Percentiles rank a stretch among this genome's conserved stretches.
These are phyloP conservation scores for Enteromius radiatus DNA, from an alignment of 2,797 vertebrate genomes.

Conservation along the genomic window DNA sequence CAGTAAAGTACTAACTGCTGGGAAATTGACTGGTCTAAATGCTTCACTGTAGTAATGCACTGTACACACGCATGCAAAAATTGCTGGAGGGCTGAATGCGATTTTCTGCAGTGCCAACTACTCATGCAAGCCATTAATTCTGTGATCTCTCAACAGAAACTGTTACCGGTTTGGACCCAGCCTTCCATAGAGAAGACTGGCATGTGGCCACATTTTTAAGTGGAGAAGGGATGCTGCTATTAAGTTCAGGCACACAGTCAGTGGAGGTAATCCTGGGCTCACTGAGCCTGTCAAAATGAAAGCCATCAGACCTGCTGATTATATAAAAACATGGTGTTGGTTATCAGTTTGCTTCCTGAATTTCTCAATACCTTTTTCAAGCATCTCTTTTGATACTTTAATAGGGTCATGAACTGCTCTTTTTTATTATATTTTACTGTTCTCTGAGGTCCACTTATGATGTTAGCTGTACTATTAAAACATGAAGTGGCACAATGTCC, in stretches of 20 bases:
- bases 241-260: conserved; percentile 20
- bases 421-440: too few species aligned
- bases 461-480: too few species aligned
- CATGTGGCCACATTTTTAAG: conserved; percentile 13
- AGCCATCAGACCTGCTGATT: background rate
- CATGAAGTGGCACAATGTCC: too few species aligned
- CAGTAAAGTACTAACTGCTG: conserved; percentile 20
- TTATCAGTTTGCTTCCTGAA: conserved; percentile 10
- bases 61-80: background rate
- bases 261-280: conserved; percentile 18
- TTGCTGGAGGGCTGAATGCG: background rate
- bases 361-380: background rate
- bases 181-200: conserved; percentile 11
- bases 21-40: conserved; percentile 41
- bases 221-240: conserved; percentile 27
- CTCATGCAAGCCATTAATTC: background rate
- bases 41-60: background rate
- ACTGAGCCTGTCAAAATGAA: background rate
- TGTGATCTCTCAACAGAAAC: conserved; percentile 9
- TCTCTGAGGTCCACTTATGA: too few species aligned
- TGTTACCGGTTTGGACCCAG: conserved; percentile 1
- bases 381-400: background rate
- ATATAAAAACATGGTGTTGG: conserved; percentile 1
- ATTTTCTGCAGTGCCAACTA: background rate
- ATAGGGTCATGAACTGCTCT: too few species aligned